These are phyloP conservation scores for Leucophenga maculata DNA, from an alignment of 2,888 invertebrate species.

Conservation along the genomic window DNA sequence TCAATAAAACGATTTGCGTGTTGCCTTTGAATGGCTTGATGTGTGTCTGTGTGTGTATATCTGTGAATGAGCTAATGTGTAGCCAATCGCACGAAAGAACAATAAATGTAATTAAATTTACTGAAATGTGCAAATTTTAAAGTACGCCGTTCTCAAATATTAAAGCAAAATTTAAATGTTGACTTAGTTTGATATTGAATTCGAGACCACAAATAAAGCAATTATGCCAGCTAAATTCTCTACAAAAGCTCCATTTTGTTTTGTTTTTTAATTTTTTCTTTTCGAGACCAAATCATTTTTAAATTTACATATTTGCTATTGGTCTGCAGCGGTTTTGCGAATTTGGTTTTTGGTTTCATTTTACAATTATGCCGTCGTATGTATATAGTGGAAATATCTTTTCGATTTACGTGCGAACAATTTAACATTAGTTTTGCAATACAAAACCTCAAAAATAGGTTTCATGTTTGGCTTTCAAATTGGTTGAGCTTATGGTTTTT, in stretches of 20 bases:
- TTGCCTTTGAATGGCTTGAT: not conserved
- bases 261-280: not conserved
- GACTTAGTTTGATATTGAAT: slow-evolving; percentile 3
- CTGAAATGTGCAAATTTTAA: not conserved
- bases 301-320: slow-evolving; percentile 14
- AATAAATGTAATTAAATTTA: slow-evolving; percentile 4
- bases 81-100: not conserved
- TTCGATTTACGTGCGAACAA: slow-evolving; percentile 27
- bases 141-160: not conserved
- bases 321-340: slow-evolving; percentile 1
- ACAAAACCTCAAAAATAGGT: slow-evolving; percentile 58
- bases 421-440: slow-evolving; percentile 31
- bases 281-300: not conserved
- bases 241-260: not conserved
- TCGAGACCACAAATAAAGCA: slow-evolving; percentile 3
- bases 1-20: not conserved
- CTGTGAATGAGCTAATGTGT: not conserved
- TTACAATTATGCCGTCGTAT: slow-evolving; percentile 10
- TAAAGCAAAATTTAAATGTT: not conserved
- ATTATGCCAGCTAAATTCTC: not conserved
- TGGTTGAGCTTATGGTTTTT: slow-evolving; percentile 42
- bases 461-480: slow-evolving; percentile 53
- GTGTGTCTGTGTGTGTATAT: too few species aligned
- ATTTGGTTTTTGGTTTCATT: slow-evolving; percentile 21
- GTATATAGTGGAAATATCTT: slow-evolving; percentile 1